Base-by-base conservation (phyloP, 2,888 invertebrate species). In the Pyrrhosoma nymphula region DNA sequence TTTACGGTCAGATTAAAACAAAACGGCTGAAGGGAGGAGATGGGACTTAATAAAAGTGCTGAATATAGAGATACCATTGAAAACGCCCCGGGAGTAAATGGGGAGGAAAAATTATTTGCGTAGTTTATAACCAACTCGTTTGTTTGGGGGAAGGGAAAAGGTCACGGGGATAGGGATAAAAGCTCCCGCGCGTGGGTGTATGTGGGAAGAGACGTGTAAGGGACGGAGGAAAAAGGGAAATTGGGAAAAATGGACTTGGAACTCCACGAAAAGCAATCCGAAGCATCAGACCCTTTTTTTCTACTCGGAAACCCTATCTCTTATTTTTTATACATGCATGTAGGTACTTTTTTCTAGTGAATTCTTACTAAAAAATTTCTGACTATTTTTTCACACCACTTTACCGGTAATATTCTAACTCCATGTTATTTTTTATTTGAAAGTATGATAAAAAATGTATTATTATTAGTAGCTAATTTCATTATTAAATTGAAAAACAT, bases 111-210 rank as follows among this genome's bases (percentile, higher is more conserved):
- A 82, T 35, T 26, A 82, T 82, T 82, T 35, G 82, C 16, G 30
- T 82, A 82, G 30, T 35, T 82, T 82, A 82, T 82, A 82, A 82
- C 82, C 82, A 82, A 16, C 35, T 23, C 82, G 82, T 82, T 82
- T 82, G 10, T 23, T 14, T 35, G 82, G 60, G 16, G 20, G 60
- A 12, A 20, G 3, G 35, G 35, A 35, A 82, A 82, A 82, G 82
- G 82, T 82, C 82, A 16, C 35, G 12, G 35, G 82, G 60, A 60
- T 4, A 20, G 60, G 20, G 20, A 60, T 60, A 20, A 60, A 60
- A 60, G 16, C 60, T 60, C 60, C 60, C 47, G 47, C 47, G 10
- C 60, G 60, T 12, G 60, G 60, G 16, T 14, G 60, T 0, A 0
- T 12, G 30, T 23, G 30, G 82, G 35, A 35, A 35, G 30, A 0